Percentiles rank a stretch among this genome's conserved stretches.
These are phyloP conservation scores for Spilosoma lubricipeda DNA, from an alignment of 2,888 invertebrate species.

Conservation along the genomic window DNA sequence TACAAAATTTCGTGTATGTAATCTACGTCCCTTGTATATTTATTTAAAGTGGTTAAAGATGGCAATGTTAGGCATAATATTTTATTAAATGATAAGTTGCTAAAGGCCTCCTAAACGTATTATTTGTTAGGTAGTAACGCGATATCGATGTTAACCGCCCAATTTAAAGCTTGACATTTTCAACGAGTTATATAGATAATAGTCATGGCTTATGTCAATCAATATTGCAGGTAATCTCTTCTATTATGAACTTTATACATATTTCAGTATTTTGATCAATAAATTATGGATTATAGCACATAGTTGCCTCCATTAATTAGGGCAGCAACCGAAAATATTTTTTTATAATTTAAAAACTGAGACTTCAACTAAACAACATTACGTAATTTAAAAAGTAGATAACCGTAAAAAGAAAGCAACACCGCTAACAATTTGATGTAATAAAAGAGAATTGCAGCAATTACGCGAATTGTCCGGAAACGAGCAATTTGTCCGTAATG, in stretches of 20 bases:
- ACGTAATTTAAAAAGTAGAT: constrained; percentile 36
- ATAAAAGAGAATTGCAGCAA: constrained; percentile 61
- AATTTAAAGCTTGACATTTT: too few relatives aligned
- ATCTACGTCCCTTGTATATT: too few relatives aligned
- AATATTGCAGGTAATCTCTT: neutral
- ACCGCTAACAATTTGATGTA: constrained; percentile 51
- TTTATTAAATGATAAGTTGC: too few relatives aligned
- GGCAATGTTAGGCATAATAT: neutral
- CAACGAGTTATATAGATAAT: too few relatives aligned
- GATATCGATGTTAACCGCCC: too few relatives aligned
- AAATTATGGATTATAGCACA: neutral
- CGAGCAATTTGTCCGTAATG: constrained; percentile 55
- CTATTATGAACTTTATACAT: neutral
- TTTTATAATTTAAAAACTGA: neutral
- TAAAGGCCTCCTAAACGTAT: too few relatives aligned
- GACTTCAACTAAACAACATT: constrained; percentile 8
- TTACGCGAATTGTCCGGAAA: constrained; percentile 59
- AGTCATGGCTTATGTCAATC: neutral
- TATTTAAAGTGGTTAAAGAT: neutral
- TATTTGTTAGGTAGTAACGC: too few relatives aligned
- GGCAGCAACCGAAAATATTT: neutral
- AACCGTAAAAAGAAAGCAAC: constrained; percentile 42
- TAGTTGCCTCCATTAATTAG: neutral
- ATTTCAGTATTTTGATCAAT: neutral
- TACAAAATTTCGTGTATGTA: too few relatives aligned